phyloP scores from a whole-genome alignment of 2,113 vertebrate genomes.

The Astur gentilis region DNA sequence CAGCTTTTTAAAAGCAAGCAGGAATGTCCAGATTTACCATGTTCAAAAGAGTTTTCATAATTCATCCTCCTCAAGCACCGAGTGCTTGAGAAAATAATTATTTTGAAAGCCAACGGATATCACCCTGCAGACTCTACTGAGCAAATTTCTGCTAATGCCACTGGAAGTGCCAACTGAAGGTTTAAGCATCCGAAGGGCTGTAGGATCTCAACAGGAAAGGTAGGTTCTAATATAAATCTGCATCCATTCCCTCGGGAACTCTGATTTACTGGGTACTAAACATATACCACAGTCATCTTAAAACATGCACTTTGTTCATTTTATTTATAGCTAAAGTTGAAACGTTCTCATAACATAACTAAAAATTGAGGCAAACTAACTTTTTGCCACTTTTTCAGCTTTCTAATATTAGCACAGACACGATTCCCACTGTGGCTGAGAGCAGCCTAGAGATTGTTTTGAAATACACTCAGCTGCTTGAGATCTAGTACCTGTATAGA shows the following conservation, averaged over 20 bases:
- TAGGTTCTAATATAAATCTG: background rate
- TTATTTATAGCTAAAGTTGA: background rate
- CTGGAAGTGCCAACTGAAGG: background rate
- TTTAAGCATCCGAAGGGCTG: background rate
- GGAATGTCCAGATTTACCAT: background rate
- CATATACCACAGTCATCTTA: background rate
- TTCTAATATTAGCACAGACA: background rate
- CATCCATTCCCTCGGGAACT: background rate
- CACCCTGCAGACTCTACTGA: background rate
- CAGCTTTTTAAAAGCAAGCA: background rate
- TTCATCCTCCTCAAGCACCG: background rate
- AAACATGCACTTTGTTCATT: background rate
- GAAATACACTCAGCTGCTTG: background rate
- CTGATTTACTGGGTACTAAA: background rate
- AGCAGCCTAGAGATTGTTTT: background rate
- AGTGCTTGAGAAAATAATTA: background rate
- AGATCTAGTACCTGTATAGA: background rate
- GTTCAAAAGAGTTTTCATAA: background rate
- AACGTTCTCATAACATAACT: background rate
- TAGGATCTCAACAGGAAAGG: background rate
- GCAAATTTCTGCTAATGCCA: background rate
- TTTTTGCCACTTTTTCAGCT: background rate
- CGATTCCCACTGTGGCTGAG: background rate
- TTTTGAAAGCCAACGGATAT: background rate
- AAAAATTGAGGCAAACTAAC: background rate